Base-by-base conservation (phyloP, 2,797 vertebrate species). In the Setipinna tenuifilis region DNA sequence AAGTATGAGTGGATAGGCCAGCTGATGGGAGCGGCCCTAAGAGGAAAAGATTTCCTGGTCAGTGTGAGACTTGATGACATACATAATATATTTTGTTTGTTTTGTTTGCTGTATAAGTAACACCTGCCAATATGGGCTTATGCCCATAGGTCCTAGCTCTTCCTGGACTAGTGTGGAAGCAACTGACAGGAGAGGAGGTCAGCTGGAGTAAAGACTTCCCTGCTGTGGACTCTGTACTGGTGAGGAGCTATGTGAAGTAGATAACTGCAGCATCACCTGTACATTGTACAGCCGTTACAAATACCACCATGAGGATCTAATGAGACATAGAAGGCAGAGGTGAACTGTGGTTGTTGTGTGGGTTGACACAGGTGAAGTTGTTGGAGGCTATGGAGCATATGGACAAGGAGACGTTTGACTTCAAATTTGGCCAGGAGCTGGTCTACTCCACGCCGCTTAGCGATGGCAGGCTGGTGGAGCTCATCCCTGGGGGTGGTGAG, bases 1-100 rank as follows among this genome's bases (percentile, higher is more conserved):
- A 99, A 98, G 88, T 98, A 97, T 0, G 97, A 99, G 89, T 99
- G 98, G 98, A 98, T 99, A 0, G 98, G 98, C 75, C 98, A 99
- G 92, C 96, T 99, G 83, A 99, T 99, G 98, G 98, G 98, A 31
- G 98, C 98, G 44, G 98, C 98, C 85, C 96, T 99, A 80, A 93
- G 98, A 88, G 98, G 98, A 84, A 99, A 98, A 91, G 98, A 99
- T 91, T 99, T 99, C 91, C 92, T 99, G 95, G 98, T 99, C 89
- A 95, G 96, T 91, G 25, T 83, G 41, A 19, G 0, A 35, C 62
- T 81, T 23, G 19, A 62, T 14, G 50, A 23, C 23, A 82, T 31
- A n/a, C 2, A 31, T 7, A 12, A 28, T 28, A 54, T 82, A 19
- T 58, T 82, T 11, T 68, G 17, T 62, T 35, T 31, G 31, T 41